Evolutionary conservation across 2,888 invertebrate species (phyloP).

Genomic region (Ceraclea dissimilis): DNA sequence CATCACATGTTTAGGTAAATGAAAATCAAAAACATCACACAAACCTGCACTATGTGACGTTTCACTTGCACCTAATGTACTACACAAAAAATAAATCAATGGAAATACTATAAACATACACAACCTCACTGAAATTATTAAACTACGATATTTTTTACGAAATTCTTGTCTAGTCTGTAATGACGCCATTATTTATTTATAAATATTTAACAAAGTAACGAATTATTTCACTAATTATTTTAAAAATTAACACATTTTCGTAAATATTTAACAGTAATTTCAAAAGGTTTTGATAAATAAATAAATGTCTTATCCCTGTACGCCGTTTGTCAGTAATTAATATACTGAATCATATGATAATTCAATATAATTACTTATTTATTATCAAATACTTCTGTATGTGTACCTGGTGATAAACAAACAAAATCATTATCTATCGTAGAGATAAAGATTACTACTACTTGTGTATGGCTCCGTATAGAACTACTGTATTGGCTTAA

Average conservation of each 20-base stretch:
- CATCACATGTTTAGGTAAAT: too few relatives aligned
- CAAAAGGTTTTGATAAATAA: too few relatives aligned
- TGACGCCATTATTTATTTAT: slow-evolving; percentile 3
- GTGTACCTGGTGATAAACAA: slow-evolving; percentile 8
- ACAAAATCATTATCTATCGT: slow-evolving; percentile 3
- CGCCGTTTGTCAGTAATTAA: too few relatives aligned
- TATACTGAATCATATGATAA: too few relatives aligned
- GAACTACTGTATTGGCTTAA: too few relatives aligned
- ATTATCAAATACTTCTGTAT: neutral
- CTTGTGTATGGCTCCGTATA: too few relatives aligned
- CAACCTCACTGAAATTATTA: slow-evolving; percentile 15
- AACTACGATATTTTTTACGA: slow-evolving; percentile 8
- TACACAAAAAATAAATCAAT: slow-evolving; percentile 1
- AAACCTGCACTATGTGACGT: neutral
- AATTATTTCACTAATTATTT: too few relatives aligned
- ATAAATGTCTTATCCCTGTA: too few relatives aligned
- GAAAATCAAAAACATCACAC: too few relatives aligned
- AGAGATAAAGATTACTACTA: neutral
- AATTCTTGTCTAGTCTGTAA: slow-evolving; percentile 17
- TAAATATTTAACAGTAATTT: too few relatives aligned
- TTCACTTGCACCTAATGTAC: neutral
- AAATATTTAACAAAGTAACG: too few relatives aligned
- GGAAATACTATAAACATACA: slow-evolving; percentile 10
- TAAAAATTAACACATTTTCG: too few relatives aligned
- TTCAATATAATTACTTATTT: neutral